Conservation (phyloP, 2,888 invertebrate species). For the Aspidapion aeneum region DNA sequence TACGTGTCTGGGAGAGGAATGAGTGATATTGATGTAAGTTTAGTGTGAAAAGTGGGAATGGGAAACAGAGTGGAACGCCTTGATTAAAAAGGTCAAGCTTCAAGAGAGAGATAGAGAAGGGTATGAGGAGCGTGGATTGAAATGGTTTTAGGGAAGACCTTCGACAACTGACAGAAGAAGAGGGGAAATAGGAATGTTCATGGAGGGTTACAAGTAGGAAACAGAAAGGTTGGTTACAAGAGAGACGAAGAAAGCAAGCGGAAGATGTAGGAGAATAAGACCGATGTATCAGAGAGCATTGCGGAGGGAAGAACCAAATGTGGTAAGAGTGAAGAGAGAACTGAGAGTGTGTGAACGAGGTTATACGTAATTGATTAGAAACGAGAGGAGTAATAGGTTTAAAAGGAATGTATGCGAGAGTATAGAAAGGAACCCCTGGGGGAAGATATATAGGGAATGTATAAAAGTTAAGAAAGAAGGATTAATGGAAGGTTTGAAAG, state of each 20-base stretch:
- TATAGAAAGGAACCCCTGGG: too few relatives aligned
- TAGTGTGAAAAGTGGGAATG: neutral
- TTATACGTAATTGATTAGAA: too few relatives aligned
- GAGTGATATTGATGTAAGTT: neutral
- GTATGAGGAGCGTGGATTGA: neutral
- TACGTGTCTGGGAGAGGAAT: neutral
- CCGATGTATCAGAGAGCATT: neutral
- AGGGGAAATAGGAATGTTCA: neutral
- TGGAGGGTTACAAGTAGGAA: neutral
- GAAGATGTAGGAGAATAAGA: neutral
- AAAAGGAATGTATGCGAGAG: too few relatives aligned
- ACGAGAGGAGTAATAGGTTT: too few relatives aligned
- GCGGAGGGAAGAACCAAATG: neutral
- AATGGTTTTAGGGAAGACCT: neutral
- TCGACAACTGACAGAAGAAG: neutral
- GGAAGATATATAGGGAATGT: too few relatives aligned
- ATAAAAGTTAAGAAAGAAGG: too few relatives aligned
- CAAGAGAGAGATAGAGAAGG: neutral
- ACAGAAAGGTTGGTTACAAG: neutral
- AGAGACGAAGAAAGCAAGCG: neutral
- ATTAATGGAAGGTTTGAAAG: too few relatives aligned
- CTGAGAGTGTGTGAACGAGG: too few relatives aligned
- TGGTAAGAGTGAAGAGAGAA: too few relatives aligned
- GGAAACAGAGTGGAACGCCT: neutral
- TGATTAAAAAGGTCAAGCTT: too few relatives aligned